Evolutionary conservation across 2,888 invertebrate species (phyloP).

Genomic region (Phasia obesa): DNA sequence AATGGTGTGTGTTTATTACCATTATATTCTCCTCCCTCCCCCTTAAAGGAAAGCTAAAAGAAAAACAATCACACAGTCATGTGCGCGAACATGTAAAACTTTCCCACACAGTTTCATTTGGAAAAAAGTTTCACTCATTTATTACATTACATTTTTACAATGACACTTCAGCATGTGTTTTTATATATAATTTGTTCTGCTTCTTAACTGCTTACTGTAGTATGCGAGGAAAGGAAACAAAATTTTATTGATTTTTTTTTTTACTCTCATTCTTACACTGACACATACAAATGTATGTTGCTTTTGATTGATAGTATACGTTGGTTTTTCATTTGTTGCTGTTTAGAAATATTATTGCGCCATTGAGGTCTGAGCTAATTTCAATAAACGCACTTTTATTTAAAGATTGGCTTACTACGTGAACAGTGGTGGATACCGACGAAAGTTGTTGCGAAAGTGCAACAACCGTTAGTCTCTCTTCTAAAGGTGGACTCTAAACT

Average conservation of each 20-base stretch:
- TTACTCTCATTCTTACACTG: not conserved
- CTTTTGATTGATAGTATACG: not conserved
- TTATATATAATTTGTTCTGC: not conserved
- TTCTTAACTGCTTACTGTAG: not conserved
- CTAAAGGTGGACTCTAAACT: too few species aligned
- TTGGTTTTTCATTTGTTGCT: slow-evolving; percentile 20
- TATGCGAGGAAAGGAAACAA: not conserved
- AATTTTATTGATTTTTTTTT: slow-evolving; percentile 31
- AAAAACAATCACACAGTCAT: not conserved
- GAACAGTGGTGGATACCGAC: too few species aligned
- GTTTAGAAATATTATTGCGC: not conserved
- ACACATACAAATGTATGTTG: slow-evolving; percentile 15
- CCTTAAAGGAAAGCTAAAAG: not conserved
- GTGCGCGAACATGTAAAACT: too few species aligned
- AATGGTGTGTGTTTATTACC: not conserved
- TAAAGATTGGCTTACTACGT: not conserved
- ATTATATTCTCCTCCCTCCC: not conserved
- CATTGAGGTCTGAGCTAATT: not conserved
- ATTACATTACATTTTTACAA: too few species aligned
- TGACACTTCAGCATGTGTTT: slow-evolving; percentile 12
- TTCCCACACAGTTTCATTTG: not conserved
- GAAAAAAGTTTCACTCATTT: too few species aligned
- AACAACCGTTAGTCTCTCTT: too few species aligned
- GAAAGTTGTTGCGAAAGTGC: too few species aligned
- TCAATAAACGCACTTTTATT: not conserved